A percentile compares a stretch with the other conserved stretches of the same genome.
Conservation (phyloP, 2,888 invertebrate species). For the Noctuana brunneofusca region DNA sequence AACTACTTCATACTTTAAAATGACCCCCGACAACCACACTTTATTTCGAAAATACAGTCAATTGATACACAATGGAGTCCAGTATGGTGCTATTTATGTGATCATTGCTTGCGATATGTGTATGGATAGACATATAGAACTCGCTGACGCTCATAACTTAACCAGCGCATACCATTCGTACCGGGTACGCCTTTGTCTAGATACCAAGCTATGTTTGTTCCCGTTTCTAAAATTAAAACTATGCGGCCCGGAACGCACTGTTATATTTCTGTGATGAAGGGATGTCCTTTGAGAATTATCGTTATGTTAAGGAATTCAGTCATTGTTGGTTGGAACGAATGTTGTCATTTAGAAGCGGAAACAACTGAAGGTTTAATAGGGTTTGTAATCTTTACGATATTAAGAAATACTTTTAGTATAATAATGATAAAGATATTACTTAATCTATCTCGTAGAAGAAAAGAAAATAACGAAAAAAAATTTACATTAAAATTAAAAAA, state of each 20-base stretch:
- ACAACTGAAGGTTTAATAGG: no score
- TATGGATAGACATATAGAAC: not conserved
- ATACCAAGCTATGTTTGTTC: constrained; percentile 67
- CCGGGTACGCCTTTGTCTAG: constrained; percentile 71
- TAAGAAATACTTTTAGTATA: no score
- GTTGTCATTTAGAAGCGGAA: not conserved
- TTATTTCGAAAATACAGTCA: no score
- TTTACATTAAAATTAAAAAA: no score
- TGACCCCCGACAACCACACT: no score
- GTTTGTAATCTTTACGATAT: no score
- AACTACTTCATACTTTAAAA: no score
- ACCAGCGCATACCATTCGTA: constrained; percentile 43
- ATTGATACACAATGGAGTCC: no score
- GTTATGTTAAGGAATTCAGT: not conserved
- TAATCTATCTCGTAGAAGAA: no score
- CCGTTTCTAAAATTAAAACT: constrained; percentile 81
- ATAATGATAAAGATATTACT: no score
- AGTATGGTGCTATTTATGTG: no score
- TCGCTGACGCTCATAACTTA: constrained; percentile 37
- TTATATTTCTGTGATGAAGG: constrained; percentile 47
- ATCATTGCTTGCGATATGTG: not conserved
- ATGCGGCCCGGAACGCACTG: constrained; percentile 70
- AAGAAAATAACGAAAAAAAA: no score
- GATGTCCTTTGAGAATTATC: constrained; percentile 3
- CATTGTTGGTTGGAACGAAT: not conserved